Evolutionary conservation across 2,888 invertebrate species (phyloP).

Genomic region (Temnothorax unifasciatus): DNA sequence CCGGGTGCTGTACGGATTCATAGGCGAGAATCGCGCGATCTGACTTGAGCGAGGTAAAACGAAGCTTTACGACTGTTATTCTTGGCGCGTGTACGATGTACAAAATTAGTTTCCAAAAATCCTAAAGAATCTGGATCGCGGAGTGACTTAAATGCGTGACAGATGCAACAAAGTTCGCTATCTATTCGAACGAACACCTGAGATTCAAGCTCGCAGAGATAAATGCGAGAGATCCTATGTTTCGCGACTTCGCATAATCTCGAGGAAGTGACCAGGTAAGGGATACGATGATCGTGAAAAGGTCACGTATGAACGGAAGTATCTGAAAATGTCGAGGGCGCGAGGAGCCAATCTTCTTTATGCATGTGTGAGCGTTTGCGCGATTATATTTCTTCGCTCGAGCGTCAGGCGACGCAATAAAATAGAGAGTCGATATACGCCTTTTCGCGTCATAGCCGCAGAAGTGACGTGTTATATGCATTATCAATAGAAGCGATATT

Average conservation of each 20-base stretch:
- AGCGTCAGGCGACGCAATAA: constrained; percentile 11
- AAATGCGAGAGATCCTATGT: background rate
- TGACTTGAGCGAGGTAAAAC: background rate
- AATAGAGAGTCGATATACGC: constrained; percentile 18
- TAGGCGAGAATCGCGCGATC: constrained; percentile 3
- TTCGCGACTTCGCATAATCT: background rate
- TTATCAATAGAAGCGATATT: constrained; percentile 52
- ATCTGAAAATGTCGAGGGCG: background rate
- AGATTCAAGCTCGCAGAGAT: constrained; percentile 32
- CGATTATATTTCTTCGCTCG: constrained; percentile 1
- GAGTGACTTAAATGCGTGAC: background rate
- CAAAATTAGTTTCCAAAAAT: background rate
- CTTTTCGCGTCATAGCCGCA: constrained; percentile 40
- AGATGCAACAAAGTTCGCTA: background rate
- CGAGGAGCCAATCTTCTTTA: background rate
- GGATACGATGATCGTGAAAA: background rate
- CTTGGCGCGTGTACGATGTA: too few relatives aligned
- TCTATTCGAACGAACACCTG: background rate
- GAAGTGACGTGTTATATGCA: constrained; percentile 45
- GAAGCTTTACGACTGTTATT: background rate
- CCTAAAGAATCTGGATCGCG: background rate
- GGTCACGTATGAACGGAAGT: too few relatives aligned
- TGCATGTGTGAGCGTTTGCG: background rate
- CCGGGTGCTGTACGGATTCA: constrained; percentile 56
- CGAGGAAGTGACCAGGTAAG: background rate